Base-by-base conservation (phyloP, 2,888 invertebrate genomes). In the Drosophila sordidula region DNA sequence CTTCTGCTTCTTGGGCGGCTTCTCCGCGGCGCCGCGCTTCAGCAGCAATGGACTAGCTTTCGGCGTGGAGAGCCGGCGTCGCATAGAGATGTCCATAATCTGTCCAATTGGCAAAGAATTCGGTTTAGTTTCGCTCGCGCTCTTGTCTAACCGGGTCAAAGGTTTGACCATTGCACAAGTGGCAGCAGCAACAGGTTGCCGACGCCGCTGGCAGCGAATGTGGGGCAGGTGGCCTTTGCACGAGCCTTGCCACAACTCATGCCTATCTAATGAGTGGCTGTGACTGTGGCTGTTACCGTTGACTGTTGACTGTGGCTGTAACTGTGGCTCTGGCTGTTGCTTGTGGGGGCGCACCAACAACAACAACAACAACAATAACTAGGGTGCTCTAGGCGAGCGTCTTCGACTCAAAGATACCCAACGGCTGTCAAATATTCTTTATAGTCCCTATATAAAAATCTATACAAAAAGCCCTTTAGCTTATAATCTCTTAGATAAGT, bases 61-160 rank as follows among this genome's bases (percentile, higher is more conserved):
- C 14, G 96, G 96, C 25, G 96, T 96, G 63, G 96, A 96, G 77
- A 96, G 93, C 56, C 96, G 94, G 86, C 96, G 94, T 81, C 96
- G 94, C 90, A 94, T 95, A 75, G 95, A 95, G 91, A 96, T 96
- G 86, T 96, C 94, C 80, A 89, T 83, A 67, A 83, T 89, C 90
- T 90, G 55, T 6, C 11, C 34, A 34, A 34, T 34, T 12, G 34
- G 12, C 34, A 34, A 36, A 50, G 12, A 49, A 39, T 52, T 54
- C 36, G 38, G n/a, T 44, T 57, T 69, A 68, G 67, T 69, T 65
- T 65, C 55, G 78, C 36, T 80, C 69, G 39, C 52, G 59, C 56
- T 44, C 22, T 4, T 8, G 5, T 39, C 9, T 11, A 65, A 65
- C 22, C 41, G 65, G 82, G 77, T 83, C 83, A 85, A 80, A 83